These are phyloP conservation scores for Toxonevra muliebris DNA, from an alignment of 2,888 invertebrate genomes.

Conservation along the genomic window DNA sequence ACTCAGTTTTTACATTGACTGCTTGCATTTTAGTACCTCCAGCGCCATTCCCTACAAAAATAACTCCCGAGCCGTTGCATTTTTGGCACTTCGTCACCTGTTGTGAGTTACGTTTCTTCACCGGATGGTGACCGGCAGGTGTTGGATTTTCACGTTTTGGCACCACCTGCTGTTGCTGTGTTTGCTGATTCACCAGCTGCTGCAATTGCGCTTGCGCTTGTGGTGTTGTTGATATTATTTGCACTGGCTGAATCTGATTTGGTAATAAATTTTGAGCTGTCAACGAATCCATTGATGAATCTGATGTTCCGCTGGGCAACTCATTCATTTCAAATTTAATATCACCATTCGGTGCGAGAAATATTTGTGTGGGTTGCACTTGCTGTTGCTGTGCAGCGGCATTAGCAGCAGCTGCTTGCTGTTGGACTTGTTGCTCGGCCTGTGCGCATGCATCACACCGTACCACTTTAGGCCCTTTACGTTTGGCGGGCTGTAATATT, in stretches of 20 bases:
- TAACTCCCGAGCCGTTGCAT: slow-evolving; percentile 88
- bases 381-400: slow-evolving; percentile 50
- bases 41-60: slow-evolving; percentile 63
- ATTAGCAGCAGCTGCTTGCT: slow-evolving; percentile 39
- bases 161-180: slow-evolving; percentile 22
- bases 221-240: slow-evolving; percentile 56
- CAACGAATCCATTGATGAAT: slow-evolving; percentile 55
- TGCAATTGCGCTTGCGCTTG: slow-evolving; percentile 55
- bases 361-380: slow-evolving; percentile 69
- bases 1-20: slow-evolving; percentile 60
- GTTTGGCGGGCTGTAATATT: slow-evolving; percentile 69
- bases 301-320: slow-evolving; percentile 57
- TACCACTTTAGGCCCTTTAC: slow-evolving; percentile 72
- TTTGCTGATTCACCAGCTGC: slow-evolving; percentile 44
- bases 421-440: slow-evolving; percentile 65
- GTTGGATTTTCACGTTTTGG: slow-evolving; percentile 48
- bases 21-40: slow-evolving; percentile 46
- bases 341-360: slow-evolving; percentile 73
- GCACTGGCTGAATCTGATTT: slow-evolving; percentile 53
- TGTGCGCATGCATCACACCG: slow-evolving; percentile 72
- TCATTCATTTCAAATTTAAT: slow-evolving; percentile 70
- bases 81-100: slow-evolving; percentile 86
- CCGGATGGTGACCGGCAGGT: slow-evolving; percentile 75
- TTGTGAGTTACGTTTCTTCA: slow-evolving; percentile 83
- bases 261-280: slow-evolving; percentile 67